phyloP scores from a whole-genome alignment of 2,113 vertebrate genomes.

The Leucopsar rothschildi region DNA sequence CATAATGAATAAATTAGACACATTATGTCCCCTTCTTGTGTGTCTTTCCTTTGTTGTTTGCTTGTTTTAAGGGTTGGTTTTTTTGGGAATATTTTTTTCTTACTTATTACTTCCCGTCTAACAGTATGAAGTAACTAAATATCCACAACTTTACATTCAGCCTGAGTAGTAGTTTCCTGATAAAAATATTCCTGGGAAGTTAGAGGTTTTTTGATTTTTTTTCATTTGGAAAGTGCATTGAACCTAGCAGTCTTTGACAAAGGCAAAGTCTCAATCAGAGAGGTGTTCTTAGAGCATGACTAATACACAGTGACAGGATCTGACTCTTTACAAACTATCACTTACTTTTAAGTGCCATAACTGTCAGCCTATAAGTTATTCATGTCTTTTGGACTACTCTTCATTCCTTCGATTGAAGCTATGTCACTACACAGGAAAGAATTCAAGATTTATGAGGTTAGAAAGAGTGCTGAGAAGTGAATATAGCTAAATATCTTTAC shows the following conservation, averaged over 20 bases:
- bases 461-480: background rate
- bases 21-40: fast-evolving
- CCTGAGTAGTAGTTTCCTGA: background rate
- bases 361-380: slow-evolving; percentile 21
- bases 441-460: slow-evolving; percentile 50
- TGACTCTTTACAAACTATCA: slow-evolving; percentile 28
- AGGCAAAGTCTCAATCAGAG: background rate
- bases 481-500: background rate
- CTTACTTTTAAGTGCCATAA: slow-evolving; percentile 44
- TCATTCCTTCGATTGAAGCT: background rate
- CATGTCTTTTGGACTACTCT: slow-evolving; percentile 10
- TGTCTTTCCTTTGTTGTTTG: background rate
- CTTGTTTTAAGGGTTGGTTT: background rate
- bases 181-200: background rate
- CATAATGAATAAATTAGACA: background rate
- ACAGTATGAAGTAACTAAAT: background rate
- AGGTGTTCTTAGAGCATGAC: background rate
- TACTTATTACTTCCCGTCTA: background rate
- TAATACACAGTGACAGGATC: slow-evolving; percentile 22
- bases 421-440: background rate
- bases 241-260: background rate
- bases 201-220: background rate
- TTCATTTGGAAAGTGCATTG: background rate
- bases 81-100: background rate
- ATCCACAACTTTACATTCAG: background rate